These are phyloP conservation scores for Metopia argyrocephala DNA, from an alignment of 2,888 invertebrate species.

Conservation along the genomic window DNA sequence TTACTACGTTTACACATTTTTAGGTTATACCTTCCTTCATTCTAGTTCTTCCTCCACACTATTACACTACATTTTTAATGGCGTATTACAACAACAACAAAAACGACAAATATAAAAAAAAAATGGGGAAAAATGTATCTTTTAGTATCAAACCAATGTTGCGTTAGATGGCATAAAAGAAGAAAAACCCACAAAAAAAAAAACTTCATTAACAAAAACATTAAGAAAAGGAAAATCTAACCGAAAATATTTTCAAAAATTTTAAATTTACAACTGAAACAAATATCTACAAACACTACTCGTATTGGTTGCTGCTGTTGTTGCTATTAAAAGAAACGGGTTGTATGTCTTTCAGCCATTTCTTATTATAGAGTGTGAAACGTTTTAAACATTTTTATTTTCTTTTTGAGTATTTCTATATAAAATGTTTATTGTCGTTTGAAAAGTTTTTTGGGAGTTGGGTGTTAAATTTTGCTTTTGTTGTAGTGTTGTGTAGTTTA, in stretches of 20 bases:
- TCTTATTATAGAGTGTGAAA: conserved; percentile 49
- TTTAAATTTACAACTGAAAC: conserved; percentile 60
- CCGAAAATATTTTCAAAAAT: conserved; percentile 56
- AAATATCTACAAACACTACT: background rate
- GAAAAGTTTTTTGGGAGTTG: background rate
- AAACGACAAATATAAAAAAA: too few species aligned
- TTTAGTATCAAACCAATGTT: background rate
- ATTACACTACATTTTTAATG: conserved; percentile 56
- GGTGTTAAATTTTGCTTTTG: conserved; percentile 24
- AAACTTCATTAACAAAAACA: conserved; percentile 53
- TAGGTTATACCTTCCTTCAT: background rate
- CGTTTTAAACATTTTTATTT: conserved; percentile 27
- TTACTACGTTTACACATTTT: conserved; percentile 26
- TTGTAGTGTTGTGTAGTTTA: background rate
- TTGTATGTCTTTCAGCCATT: conserved; percentile 19
- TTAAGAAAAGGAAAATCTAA: conserved; percentile 3
- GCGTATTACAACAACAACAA: too few species aligned
- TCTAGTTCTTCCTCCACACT: background rate
- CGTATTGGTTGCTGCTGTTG: background rate
- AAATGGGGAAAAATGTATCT: background rate
- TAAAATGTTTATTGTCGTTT: conserved; percentile 59
- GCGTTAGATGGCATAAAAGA: conserved; percentile 4
- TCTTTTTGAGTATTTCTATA: conserved; percentile 12
- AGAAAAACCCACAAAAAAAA: conserved; percentile 3
- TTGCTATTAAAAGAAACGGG: conserved; percentile 9